Base-by-base conservation (phyloP, 2,888 invertebrate genomes). In the Dinocampus coccinellae region DNA sequence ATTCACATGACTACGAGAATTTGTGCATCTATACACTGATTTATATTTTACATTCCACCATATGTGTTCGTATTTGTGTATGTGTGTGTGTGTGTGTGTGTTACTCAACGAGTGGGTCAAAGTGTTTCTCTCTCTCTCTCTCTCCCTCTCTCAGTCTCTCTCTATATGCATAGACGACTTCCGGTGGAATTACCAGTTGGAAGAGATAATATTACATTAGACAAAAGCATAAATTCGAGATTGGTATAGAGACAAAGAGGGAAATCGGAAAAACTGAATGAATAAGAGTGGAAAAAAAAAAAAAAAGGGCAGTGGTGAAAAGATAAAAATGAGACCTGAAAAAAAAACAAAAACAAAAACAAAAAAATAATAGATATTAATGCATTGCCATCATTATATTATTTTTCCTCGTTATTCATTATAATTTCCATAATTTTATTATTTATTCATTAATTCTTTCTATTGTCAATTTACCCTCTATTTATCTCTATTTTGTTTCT, bases 141-240 rank as follows among this genome's bases (percentile, higher is more conserved):
- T 29, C 29, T 4, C 29, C 7, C 29, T 4, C 29, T 29, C 7
- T 7, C 7, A 3, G 3, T 29, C 34, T 58, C 7, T 29, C 33
- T 33, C 34, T 58, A 16, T 47, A 47, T 47, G 16, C 47, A 16
- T 47, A 58, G 63, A 64, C 52, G 52, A 64, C 63, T 64, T 64
- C 63, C 63, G 39, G 63, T 52, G 62, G 16, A 62, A 22, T 39
- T 62, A 62, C 11, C n/a, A 39, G 34, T 47, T 22, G 10, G 52
- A 52, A 64, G 63, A 64, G 63, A 64, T 64, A 64, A 64, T 64
- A 64, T 52, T 64, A 64, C 52, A 24, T 16, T 16, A 24, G 60
- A 22, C 29, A 29, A 52, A 10, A 64, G 16, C 16, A n/a, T 52
- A 33, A n/a, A 52, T 13, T 9, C 24, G 39, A 39, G 42, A 62